Evolutionary conservation across 1,140 invertebrate species (phyloP).

Genomic region (Aethina tumida): DNA sequence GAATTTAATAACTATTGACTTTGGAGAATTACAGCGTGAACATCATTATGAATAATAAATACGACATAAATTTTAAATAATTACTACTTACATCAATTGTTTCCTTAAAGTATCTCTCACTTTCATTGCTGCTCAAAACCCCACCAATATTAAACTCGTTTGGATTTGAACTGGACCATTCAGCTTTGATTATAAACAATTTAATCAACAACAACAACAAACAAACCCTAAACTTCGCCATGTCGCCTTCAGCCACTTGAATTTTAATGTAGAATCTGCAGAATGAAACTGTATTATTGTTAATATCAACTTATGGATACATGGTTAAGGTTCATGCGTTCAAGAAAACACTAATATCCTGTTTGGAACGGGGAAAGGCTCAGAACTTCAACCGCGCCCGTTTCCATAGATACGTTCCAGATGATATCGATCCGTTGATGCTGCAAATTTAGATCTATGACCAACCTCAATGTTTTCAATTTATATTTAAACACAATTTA

Average conservation of each 20-base stretch:
- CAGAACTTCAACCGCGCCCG: slow-evolving; percentile 16
- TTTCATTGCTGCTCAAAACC: slow-evolving; percentile 72
- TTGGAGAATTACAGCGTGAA: not conserved
- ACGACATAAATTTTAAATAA: slow-evolving; percentile 5
- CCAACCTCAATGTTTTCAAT: slow-evolving; percentile 2
- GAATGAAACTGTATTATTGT: not conserved
- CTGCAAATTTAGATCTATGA: not conserved
- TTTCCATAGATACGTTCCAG: slow-evolving; percentile 17
- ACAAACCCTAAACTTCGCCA: slow-evolving; percentile 2
- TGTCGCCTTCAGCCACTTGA: slow-evolving; percentile 3
- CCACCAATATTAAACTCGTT: slow-evolving; percentile 80
- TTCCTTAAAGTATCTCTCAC: slow-evolving; percentile 63
- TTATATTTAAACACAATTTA: no score
- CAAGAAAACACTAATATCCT: no score
- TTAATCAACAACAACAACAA: not conserved
- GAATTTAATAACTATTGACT: slow-evolving; percentile 3
- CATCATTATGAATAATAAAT: slow-evolving; percentile 5
- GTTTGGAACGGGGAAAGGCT: no score
- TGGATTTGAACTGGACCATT: slow-evolving; percentile 44
- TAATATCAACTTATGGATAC: no score
- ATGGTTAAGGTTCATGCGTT: no score
- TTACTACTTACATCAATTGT: slow-evolving; percentile 63
- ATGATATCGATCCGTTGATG: slow-evolving; percentile 16
- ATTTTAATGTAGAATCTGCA: slow-evolving; percentile 3
- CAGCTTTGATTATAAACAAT: slow-evolving; percentile 9